phyloP scores from a whole-genome alignment of 2,797 vertebrate genomes.

The Sebastes paucispinis region DNA sequence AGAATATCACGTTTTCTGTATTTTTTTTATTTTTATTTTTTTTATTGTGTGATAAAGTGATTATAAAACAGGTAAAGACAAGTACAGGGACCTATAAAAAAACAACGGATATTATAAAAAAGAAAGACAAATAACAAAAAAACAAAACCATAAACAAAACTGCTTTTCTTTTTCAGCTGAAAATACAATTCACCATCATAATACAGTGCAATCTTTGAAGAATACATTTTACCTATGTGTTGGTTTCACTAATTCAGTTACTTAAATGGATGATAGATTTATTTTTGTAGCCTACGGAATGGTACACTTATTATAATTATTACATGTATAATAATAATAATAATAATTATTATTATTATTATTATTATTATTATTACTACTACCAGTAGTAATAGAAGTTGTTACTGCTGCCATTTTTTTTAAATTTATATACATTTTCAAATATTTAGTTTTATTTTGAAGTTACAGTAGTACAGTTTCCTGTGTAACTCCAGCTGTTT shows the following conservation, averaged over 20 bases:
- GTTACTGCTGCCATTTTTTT: neutral
- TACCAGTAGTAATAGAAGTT: neutral
- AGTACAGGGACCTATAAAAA: too few species aligned
- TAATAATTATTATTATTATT: neutral
- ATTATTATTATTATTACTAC: neutral
- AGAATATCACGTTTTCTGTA: neutral
- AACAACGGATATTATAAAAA: too few species aligned
- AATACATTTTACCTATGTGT: neutral
- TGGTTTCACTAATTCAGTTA: neutral
- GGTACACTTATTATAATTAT: neutral
- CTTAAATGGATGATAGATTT: neutral
- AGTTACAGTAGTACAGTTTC: neutral
- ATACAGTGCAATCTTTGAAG: neutral
- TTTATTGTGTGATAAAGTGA: too few species aligned
- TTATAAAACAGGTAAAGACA: too few species aligned
- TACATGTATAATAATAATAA: too few species aligned
- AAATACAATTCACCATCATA: neutral
- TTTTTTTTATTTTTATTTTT: too few species aligned
- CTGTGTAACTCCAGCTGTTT: neutral
- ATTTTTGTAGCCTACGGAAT: neutral
- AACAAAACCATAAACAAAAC: too few species aligned
- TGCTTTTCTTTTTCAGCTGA: neutral
- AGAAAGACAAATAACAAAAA: too few species aligned
- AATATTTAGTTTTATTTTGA: constrained; percentile 45
- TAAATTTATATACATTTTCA: neutral